Evolutionary conservation across 2,113 vertebrate species (phyloP).

Genomic region (Ibidorhyncha struthersii): DNA sequence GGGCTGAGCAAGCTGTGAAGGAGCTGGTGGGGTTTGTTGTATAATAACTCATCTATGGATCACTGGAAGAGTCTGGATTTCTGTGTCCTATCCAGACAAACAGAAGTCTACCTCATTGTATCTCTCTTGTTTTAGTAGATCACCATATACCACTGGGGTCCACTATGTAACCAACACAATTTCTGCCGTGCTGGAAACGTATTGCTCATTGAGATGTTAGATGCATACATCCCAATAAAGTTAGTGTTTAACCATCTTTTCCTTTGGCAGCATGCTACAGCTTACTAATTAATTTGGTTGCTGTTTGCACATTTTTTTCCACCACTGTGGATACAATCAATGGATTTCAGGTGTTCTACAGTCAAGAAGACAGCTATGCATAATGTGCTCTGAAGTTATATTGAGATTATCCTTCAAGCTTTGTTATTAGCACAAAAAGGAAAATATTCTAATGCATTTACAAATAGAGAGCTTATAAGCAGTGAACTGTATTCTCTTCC

Average conservation of each 20-base stretch:
- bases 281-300: constrained; percentile 18
- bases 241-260: background rate
- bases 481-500: background rate
- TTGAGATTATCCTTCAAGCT: background rate
- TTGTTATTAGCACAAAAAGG: background rate
- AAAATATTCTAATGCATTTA: background rate
- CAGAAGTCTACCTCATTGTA: background rate
- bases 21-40: background rate
- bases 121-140: background rate
- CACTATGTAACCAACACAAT: background rate
- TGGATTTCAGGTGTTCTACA: background rate
- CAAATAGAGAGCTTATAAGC: background rate
- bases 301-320: background rate
- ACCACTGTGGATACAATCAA: background rate
- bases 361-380: background rate
- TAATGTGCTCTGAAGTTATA: background rate
- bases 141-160: background rate
- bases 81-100: background rate
- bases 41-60: background rate
- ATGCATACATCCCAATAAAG: background rate
- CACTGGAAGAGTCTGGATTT: background rate
- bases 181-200: background rate
- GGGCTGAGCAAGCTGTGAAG: constrained; percentile 20
- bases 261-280: background rate
- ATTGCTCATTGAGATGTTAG: background rate